phyloP scores from a whole-genome alignment of 2,113 vertebrate species.

The Hyperopisus bebe region DNA sequence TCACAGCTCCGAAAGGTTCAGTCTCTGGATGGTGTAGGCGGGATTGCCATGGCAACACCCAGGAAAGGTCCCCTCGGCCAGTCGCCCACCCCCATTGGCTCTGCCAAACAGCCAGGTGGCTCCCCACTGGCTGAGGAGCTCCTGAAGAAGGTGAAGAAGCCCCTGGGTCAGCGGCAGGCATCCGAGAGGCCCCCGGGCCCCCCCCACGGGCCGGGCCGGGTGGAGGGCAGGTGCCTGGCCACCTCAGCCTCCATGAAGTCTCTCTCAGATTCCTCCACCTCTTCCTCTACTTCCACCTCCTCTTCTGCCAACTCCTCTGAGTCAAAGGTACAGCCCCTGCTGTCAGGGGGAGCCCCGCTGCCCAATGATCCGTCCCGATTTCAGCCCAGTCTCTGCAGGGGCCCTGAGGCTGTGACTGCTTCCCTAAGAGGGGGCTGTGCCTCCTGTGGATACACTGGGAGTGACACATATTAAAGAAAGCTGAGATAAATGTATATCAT shows the following conservation, averaged over 20 bases:
- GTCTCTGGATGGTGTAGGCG: constrained; percentile 65
- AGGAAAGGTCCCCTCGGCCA: constrained; percentile 45
- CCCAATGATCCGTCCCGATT: not conserved
- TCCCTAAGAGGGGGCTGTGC: not conserved
- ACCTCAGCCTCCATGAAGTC: constrained; percentile 69
- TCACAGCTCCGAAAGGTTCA: constrained; percentile 57
- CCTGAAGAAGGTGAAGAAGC: constrained; percentile 70
- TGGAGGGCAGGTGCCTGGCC: constrained; percentile 49
- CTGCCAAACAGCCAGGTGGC: constrained; percentile 32
- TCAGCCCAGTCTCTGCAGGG: not conserved
- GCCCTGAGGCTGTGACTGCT: not conserved
- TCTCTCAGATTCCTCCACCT: constrained; percentile 42
- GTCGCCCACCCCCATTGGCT: constrained; percentile 36
- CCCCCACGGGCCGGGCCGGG: constrained; percentile 41
- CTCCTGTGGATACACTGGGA: not conserved
- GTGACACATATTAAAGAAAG: not conserved
- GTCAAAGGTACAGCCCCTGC: constrained; percentile 50
- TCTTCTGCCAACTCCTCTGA: constrained; percentile 52
- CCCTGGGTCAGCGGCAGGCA: constrained; percentile 43
- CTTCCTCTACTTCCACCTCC: constrained; percentile 41
- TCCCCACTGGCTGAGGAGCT: constrained; percentile 54
- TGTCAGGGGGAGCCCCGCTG: not conserved
- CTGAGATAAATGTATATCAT: not conserved
- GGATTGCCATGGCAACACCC: constrained; percentile 47
- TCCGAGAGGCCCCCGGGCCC: constrained; percentile 45